These are phyloP conservation scores for Dicentrarchus labrax DNA, from an alignment of 2,113 vertebrate species.

Conservation along the genomic window DNA sequence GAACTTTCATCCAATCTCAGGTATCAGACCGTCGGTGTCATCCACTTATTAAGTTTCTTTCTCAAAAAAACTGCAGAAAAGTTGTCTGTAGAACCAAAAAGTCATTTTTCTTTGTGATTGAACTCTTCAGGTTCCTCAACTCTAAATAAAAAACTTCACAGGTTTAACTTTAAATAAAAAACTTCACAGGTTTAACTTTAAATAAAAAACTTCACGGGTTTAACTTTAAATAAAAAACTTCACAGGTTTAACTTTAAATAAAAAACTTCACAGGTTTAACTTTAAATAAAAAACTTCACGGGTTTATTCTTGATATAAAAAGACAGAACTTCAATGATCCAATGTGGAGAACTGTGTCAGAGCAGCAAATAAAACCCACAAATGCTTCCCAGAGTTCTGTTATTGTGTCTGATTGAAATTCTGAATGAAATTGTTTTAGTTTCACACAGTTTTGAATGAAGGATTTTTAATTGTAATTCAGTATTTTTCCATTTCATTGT, in stretches of 20 bases:
- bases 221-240: no score
- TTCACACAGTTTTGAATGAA: not conserved
- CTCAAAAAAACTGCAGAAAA: not conserved
- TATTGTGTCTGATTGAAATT: not conserved
- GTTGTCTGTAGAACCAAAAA: no score
- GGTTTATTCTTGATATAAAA: no score
- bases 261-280: no score
- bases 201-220: no score
- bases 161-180: no score
- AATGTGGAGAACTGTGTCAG: not conserved
- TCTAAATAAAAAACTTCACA: no score
- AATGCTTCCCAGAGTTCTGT: not conserved
- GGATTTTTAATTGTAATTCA: not conserved
- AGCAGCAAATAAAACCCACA: not conserved
- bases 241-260: no score
- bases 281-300: no score
- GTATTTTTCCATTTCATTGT: no score
- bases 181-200: no score
- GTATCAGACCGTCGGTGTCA: not conserved
- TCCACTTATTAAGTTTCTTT: not conserved
- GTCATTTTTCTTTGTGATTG: not conserved
- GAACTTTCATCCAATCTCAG: not conserved
- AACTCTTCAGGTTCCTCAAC: not conserved
- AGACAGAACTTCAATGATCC: not conserved
- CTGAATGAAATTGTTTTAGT: not conserved